Evolutionary conservation across 2,797 vertebrate species (phyloP).

Genomic region (Argentina silus): DNA sequence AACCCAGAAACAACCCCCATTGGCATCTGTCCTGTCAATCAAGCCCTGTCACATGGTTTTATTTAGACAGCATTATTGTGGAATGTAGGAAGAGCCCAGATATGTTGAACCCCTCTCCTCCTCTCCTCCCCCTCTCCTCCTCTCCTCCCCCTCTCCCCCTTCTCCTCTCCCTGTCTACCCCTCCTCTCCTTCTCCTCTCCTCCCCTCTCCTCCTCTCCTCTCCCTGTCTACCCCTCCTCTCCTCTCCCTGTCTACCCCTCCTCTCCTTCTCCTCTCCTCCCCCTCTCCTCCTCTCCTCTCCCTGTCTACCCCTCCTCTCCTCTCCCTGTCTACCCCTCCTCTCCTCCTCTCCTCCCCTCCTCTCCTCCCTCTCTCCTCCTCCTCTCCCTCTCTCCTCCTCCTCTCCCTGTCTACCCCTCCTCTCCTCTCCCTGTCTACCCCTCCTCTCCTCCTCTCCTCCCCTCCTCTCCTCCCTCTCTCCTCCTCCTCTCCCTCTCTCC

Average conservation of each 20-base stretch:
- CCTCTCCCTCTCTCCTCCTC: background rate
- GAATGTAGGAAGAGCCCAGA: too few species aligned
- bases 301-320: background rate
- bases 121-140: background rate
- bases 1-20: too few species aligned
- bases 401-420: background rate
- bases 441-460: background rate
- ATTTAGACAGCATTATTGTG: too few species aligned
- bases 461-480: too few species aligned
- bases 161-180: too few species aligned
- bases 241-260: background rate
- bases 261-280: background rate
- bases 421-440: background rate
- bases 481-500: background rate
- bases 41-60: too few species aligned
- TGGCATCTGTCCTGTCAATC: too few species aligned
- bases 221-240: background rate
- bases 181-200: background rate
- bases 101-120: too few species aligned
- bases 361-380: background rate
- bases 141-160: background rate
- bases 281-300: background rate
- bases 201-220: background rate
- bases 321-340: background rate
- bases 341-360: background rate